Evolutionary conservation across 1,140 invertebrate species (phyloP), one percentile per base, ranked within the genome.

Genomic region (Rhopalosiphum padi): DNA sequence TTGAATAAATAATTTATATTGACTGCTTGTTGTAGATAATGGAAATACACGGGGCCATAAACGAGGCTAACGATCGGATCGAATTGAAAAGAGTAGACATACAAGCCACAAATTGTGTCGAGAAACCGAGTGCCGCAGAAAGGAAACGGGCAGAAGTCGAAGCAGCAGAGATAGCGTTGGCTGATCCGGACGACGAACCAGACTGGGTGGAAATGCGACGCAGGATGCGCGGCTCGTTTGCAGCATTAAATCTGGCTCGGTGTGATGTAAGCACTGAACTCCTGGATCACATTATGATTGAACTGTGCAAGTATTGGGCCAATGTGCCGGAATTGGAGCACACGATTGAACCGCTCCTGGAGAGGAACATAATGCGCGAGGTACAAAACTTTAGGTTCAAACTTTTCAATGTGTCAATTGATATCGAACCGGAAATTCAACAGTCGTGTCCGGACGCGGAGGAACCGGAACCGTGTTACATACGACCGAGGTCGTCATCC

Each of bases 121-220:
- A 21, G 11, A 9, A 23, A 37, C n/a, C 15, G 25, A 18, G 15
- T 11, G 48, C 6, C 0, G 91, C 46, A 9, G 91, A 86, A 18
- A 85, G 35, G 7, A 8, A 25, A 18, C 3, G 35, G n/a, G 35
- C 35, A 5, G 46, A 93, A 86, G 37, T 25, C 0, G 91, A 93
- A 53, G 82, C 82, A 4, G 91, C 68, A 4, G 91, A 93, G 25
- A 86, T 86, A 55, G 82, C 77, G 25, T 9, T 93, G 51, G 91
- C 91, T 6, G 82, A 93, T 8, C 91, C 91, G 9, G 82, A 93
- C 77, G 82, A 93, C 3, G 91, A 93, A 4, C 91, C 91, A 15
- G 48, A 93, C 35, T 93, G 91, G 91, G 82, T 93, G 35, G 82
- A 55, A 5, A 93, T 93, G 82, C 48, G 91, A 25, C 37, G 91